Percentiles rank a stretch among this genome's conserved stretches.
phyloP scores from a whole-genome alignment of 2,797 vertebrate genomes.

The Neosalanx taihuensis region DNA sequence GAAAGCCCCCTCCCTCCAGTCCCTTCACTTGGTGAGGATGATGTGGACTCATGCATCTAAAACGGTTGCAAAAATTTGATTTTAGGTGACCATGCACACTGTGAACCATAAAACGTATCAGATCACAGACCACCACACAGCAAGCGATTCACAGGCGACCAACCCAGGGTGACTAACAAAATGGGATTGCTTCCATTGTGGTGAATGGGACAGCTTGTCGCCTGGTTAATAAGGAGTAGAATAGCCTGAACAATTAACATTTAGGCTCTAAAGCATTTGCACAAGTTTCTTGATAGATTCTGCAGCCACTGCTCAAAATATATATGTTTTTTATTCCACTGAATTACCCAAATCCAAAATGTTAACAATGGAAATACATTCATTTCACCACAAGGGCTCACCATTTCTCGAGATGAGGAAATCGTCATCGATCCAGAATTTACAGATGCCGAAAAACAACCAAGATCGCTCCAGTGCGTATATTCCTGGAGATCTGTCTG shows the following conservation, averaged over 20 bases:
- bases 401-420: conserved; percentile 75
- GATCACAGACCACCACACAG: background rate
- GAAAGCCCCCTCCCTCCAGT: conserved; percentile 60
- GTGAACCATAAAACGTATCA: background rate
- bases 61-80: background rate
- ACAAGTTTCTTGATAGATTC: no score
- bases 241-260: no score
- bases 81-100: background rate
- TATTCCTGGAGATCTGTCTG: conserved; percentile 55
- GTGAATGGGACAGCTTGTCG: no score
- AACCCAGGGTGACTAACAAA: no score
- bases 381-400: conserved; percentile 71
- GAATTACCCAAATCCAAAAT: background rate
- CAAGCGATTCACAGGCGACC: no score
- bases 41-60: background rate
- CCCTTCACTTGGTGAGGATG: conserved; percentile 57
- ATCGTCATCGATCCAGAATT: conserved; percentile 75
- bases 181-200: no score
- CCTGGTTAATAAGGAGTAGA: no score
- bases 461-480: conserved; percentile 74
- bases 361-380: background rate
- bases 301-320: no score
- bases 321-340: no score
- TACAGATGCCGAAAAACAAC: conserved; percentile 69
- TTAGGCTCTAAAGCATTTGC: no score